Percentiles rank a stretch among this genome's conserved stretches.
Evolutionary conservation across 2,113 vertebrate species (phyloP).

Genomic region (Epinephelus fuscoguttatus): DNA sequence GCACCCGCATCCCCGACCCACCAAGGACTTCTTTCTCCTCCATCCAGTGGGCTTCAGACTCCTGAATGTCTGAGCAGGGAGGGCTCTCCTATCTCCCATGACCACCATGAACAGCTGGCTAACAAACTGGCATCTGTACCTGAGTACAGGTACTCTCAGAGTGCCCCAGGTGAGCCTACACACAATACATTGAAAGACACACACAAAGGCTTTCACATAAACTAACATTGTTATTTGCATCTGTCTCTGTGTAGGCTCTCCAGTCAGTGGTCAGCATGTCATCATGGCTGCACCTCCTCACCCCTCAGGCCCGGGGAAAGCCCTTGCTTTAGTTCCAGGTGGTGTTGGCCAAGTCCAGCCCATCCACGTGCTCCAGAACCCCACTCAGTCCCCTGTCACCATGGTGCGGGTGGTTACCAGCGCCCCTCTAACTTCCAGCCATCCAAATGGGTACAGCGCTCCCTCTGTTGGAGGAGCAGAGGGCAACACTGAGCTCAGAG

Average conservation of each 20-base stretch:
- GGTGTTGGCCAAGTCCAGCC: conserved; percentile 88
- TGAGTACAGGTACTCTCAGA: conserved; percentile 97
- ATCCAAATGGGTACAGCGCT: conserved; percentile 93
- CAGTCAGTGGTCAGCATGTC: conserved; percentile 93
- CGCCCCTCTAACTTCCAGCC: conserved; percentile 85
- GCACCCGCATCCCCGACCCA: conserved; percentile 97
- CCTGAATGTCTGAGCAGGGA: conserved; percentile 97
- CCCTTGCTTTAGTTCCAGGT: conserved; percentile 91
- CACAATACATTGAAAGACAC: neutral
- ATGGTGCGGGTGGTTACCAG: conserved; percentile 95
- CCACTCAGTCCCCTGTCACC: conserved; percentile 90
- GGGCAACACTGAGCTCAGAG: conserved; percentile 83
- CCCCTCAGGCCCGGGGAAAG: conserved; percentile 87
- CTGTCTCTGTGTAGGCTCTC: conserved; percentile 87
- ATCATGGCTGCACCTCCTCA: conserved; percentile 95
- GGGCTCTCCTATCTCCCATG: conserved; percentile 94
- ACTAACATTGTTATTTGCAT: neutral
- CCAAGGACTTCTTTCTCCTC: conserved; percentile 94
- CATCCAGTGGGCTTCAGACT: conserved; percentile 96
- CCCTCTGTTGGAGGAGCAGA: conserved; percentile 86
- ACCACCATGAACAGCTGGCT: conserved; percentile 91
- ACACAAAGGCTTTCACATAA: neutral
- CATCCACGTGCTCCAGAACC: conserved; percentile 90
- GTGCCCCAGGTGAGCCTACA: conserved; percentile 91
- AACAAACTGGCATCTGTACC: conserved; percentile 93